These are phyloP conservation scores for Leptestheria dahalacensis DNA, from an alignment of 1,140 invertebrate genomes.

Conservation along the genomic window DNA sequence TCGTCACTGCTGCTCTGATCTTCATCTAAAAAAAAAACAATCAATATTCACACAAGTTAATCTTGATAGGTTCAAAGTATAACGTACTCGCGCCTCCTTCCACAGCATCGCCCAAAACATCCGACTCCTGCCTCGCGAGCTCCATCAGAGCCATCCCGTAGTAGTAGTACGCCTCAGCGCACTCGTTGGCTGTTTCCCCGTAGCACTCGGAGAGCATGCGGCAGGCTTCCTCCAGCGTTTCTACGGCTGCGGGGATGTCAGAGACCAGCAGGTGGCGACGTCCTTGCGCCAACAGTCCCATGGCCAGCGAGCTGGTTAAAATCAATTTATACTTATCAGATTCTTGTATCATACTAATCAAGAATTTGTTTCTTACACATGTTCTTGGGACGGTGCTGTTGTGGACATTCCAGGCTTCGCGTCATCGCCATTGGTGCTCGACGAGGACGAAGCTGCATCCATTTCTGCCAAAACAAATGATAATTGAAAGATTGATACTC, in stretches of 20 bases:
- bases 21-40: constrained; percentile 18
- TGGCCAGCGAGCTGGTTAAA: constrained; percentile 21
- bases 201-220: constrained; percentile 48
- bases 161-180: constrained; percentile 64
- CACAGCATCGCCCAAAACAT: constrained; percentile 56
- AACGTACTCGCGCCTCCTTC: constrained; percentile 37
- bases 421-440: not conserved
- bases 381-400: not conserved
- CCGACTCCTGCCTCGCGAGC: constrained; percentile 59
- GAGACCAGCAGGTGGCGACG: constrained; percentile 61
- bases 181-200: constrained; percentile 59
- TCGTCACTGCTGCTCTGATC: constrained; percentile 20
- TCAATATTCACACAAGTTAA: too few species aligned
- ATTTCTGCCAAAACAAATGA: too few species aligned
- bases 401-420: not conserved
- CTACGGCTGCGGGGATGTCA: constrained; percentile 58
- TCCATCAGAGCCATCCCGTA: constrained; percentile 67
- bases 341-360: not conserved
- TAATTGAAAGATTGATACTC: too few species aligned
- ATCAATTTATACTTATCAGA: not conserved
- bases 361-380: not conserved
- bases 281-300: constrained; percentile 44
- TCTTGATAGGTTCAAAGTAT: too few species aligned
- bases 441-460: not conserved
- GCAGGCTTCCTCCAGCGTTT: constrained; percentile 57